Conservation (phyloP, 2,113 vertebrate genomes). For the Oncorhynchus tshawytscha region DNA sequence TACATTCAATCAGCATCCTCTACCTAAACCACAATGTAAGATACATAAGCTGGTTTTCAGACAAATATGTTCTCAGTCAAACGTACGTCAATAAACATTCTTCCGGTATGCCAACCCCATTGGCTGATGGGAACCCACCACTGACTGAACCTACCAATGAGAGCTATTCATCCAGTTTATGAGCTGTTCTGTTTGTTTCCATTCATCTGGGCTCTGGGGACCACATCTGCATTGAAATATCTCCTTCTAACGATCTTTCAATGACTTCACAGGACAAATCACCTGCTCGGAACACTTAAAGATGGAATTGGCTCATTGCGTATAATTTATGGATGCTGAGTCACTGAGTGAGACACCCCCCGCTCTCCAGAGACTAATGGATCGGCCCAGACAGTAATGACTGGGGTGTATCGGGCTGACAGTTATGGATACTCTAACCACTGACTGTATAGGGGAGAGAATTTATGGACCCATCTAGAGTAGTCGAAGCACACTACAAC, state of each 20-base stretch:
- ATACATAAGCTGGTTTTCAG: no score
- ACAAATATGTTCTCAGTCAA: no score
- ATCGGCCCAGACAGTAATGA: background rate
- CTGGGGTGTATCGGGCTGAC: background rate
- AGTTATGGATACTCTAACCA: background rate
- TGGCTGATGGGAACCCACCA: slow-evolving; percentile 4
- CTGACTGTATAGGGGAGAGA: background rate
- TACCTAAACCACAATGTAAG: no score
- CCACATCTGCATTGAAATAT: background rate
- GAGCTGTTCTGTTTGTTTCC: background rate
- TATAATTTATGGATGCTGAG: background rate
- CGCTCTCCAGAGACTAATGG: background rate
- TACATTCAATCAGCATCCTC: no score
- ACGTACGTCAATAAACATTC: no score
- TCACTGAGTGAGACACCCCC: background rate
- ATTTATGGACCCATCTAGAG: background rate
- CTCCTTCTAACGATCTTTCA: slow-evolving; percentile 20
- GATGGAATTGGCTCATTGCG: background rate
- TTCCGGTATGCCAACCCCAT: background rate
- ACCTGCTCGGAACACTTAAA: slow-evolving; percentile 18
- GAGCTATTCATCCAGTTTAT: slow-evolving; percentile 15
- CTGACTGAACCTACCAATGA: background rate
- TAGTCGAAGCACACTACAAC: slow-evolving; percentile 9
- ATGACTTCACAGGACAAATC: slow-evolving; percentile 26
- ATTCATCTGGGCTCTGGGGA: background rate